phyloP scores from a whole-genome alignment of 2,888 invertebrate species.

The Flexamia atlantica region DNA sequence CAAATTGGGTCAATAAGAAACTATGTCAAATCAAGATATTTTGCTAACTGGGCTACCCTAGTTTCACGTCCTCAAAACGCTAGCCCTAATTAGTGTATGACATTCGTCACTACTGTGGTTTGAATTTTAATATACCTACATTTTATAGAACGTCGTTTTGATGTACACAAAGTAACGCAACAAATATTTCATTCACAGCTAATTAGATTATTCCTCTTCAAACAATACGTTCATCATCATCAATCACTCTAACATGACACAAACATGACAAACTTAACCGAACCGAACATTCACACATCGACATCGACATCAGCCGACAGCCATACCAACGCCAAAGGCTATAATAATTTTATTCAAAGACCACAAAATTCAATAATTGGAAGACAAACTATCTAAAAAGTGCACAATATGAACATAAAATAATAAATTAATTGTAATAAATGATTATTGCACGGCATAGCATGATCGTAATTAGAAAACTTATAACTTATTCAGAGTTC shows the following conservation, averaged over 20 bases:
- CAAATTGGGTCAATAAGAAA: constrained; percentile 32
- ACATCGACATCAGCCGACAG: background rate
- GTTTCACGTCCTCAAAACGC: constrained; percentile 30
- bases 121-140: background rate
- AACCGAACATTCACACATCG: background rate
- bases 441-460: too few species aligned
- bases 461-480: too few species aligned
- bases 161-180: background rate
- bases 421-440: too few species aligned
- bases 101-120: background rate
- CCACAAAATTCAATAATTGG: too few species aligned
- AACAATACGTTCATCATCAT: background rate
- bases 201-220: too few species aligned
- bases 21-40: constrained; percentile 6
- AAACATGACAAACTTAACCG: too few species aligned
- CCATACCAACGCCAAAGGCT: too few species aligned
- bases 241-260: background rate
- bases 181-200: too few species aligned
- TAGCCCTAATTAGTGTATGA: constrained; percentile 24
- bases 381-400: too few species aligned
- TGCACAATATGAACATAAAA: too few species aligned
- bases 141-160: background rate
- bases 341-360: too few species aligned
- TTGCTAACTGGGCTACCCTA: constrained; percentile 47
- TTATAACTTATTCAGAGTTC: too few species aligned